A percentile compares a stretch with the other conserved stretches of the same genome.
These are phyloP conservation scores for Encarsia formosa DNA, from an alignment of 2,888 invertebrate genomes.

Conservation along the genomic window DNA sequence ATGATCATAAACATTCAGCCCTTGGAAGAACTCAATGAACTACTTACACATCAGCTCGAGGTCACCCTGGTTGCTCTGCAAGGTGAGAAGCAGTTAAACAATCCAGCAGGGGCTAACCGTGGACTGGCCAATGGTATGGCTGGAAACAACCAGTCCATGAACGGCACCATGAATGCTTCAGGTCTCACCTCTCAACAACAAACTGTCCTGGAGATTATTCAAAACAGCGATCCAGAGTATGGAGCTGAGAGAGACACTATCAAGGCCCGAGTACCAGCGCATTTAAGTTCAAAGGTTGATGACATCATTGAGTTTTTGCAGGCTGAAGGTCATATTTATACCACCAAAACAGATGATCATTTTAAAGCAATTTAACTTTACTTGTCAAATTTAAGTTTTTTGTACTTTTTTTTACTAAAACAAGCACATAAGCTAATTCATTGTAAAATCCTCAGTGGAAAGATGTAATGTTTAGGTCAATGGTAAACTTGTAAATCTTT, in stretches of 20 bases:
- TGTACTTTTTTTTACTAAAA: too few relatives aligned
- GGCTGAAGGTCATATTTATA: constrained; percentile 75
- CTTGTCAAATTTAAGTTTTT: too few relatives aligned
- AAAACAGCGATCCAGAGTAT: constrained; percentile 23
- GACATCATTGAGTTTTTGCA: constrained; percentile 65
- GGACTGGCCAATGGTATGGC: too few relatives aligned
- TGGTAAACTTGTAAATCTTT: too few relatives aligned
- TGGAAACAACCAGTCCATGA: background rate
- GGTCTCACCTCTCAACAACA: constrained; percentile 40
- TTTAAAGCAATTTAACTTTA: constrained; percentile 57
- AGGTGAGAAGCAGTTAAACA: constrained; percentile 50
- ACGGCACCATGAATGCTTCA: constrained; percentile 1
- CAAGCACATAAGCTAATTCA: too few relatives aligned
- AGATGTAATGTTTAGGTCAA: too few relatives aligned
- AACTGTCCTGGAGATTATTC: constrained; percentile 40
- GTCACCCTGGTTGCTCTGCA: constrained; percentile 58
- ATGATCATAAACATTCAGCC: constrained; percentile 64
- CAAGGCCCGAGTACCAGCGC: constrained; percentile 33
- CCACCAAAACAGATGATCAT: constrained; percentile 75
- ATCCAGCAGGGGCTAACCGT: background rate
- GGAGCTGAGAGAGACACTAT: constrained; percentile 41
- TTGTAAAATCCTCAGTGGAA: too few relatives aligned
- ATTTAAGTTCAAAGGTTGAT: constrained; percentile 44
- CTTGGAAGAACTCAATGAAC: constrained; percentile 61
- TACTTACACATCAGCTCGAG: constrained; percentile 67